Evolutionary conservation across 2,888 invertebrate genomes (phyloP).

Genomic region (Ptychoptera contaminata): DNA sequence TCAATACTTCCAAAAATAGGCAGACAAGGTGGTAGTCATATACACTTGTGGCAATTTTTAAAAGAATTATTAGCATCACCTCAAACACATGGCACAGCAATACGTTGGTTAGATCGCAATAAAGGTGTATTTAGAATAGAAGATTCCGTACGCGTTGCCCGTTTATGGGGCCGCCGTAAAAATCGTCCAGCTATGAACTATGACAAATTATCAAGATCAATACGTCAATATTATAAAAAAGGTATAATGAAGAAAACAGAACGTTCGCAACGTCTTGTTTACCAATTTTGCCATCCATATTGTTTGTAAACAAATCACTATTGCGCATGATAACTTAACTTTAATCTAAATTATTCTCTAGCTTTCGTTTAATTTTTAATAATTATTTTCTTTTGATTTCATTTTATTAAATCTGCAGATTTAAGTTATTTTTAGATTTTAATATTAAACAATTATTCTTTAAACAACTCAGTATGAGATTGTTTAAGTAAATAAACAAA

Average conservation of each 20-base stretch:
- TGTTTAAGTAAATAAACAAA: not conserved
- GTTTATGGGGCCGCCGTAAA: constrained; percentile 94
- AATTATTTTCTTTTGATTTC: constrained; percentile 2
- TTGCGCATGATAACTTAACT: constrained; percentile 2
- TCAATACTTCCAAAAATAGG: constrained; percentile 17
- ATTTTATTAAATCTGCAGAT: not conserved
- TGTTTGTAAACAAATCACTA: constrained; percentile 42
- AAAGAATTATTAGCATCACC: constrained; percentile 86
- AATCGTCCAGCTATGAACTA: constrained; percentile 99
- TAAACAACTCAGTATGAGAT: not conserved
- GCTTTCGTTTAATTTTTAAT: constrained; percentile 5
- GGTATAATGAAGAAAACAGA: constrained; percentile 99
- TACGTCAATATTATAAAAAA: constrained; percentile 98
- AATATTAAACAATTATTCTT: not conserved
- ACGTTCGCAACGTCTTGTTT: constrained; percentile 91
- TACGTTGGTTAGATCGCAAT: constrained; percentile 90
- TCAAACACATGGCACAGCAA: constrained; percentile 80
- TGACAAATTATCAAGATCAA: constrained; percentile 93
- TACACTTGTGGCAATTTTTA: constrained; percentile 97
- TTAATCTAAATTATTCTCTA: constrained; percentile 1
- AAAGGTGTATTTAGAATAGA: constrained; percentile 98
- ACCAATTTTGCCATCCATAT: constrained; percentile 96
- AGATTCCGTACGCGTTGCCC: constrained; percentile 93
- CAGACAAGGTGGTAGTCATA: constrained; percentile 62
- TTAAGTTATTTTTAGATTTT: not conserved